phyloP scores from a whole-genome alignment of 2,888 invertebrate genomes.

The Cryptophagus acutangulus region DNA sequence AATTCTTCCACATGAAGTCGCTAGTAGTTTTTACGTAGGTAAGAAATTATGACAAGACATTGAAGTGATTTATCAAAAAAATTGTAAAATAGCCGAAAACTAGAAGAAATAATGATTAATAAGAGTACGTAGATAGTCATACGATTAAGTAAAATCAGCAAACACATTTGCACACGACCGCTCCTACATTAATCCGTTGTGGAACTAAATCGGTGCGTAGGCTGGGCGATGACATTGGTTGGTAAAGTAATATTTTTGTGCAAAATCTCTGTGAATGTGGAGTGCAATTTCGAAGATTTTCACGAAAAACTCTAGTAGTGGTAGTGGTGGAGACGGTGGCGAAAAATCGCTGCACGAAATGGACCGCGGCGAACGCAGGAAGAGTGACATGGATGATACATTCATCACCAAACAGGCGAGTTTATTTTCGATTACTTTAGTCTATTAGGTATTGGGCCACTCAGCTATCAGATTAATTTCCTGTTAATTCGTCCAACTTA shows the following conservation, averaged over 20 bases:
- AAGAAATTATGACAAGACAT: constrained; percentile 44
- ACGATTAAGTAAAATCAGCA: too few species aligned
- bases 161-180: too few species aligned
- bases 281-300: constrained; percentile 47
- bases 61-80: constrained; percentile 40
- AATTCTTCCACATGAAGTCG: constrained; percentile 27
- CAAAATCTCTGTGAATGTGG: constrained; percentile 45
- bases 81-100: constrained; percentile 24
- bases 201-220: constrained; percentile 26
- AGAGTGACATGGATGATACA: constrained; percentile 60
- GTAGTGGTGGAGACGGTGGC: constrained; percentile 33
- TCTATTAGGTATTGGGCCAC: too few species aligned
- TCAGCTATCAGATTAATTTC: too few species aligned
- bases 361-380: constrained; percentile 45
- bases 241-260: constrained; percentile 38
- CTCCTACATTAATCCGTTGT: too few species aligned
- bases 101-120: constrained; percentile 28
- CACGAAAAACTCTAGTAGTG: constrained; percentile 41
- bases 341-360: constrained; percentile 29
- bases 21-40: constrained; percentile 31
- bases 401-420: constrained; percentile 64
- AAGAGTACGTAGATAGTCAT: constrained; percentile 28
- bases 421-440: too few species aligned
- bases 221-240: constrained; percentile 47
- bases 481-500: too few species aligned